Conservation (phyloP, 2,113 vertebrate genomes). For the Lipotes vexillifer region DNA sequence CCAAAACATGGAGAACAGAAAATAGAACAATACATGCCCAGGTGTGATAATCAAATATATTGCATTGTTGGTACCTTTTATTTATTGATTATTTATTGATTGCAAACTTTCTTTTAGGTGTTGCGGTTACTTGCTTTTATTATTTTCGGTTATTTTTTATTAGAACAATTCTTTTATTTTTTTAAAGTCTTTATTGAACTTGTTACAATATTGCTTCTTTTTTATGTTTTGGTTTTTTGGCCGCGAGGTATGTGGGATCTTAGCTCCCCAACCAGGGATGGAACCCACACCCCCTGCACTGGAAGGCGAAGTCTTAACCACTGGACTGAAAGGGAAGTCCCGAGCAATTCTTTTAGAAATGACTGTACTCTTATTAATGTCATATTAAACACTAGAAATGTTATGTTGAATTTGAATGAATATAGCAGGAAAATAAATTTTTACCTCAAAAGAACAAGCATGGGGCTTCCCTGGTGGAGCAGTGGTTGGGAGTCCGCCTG, state of each 20-base stretch:
- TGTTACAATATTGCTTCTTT: too few relatives aligned
- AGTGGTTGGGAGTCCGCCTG: too few relatives aligned
- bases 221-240: too few relatives aligned
- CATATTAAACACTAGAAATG: neutral
- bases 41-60: neutral
- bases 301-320: too few relatives aligned
- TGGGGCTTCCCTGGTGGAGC: too few relatives aligned
- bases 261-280: too few relatives aligned
- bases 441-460: conserved; percentile 15
- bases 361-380: neutral
- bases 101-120: neutral
- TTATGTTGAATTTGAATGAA: conserved; percentile 40
- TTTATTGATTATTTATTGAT: neutral
- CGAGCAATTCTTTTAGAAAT: neutral
- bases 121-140: neutral
- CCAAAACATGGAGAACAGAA: neutral
- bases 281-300: too few relatives aligned
- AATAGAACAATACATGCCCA: neutral
- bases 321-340: too few relatives aligned
- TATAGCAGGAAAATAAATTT: conserved; percentile 23
- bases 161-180: neutral
- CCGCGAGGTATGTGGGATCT: too few relatives aligned
- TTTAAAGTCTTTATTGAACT: too few relatives aligned
- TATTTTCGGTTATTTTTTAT: neutral
- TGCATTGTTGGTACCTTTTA: neutral